Percentiles rank a stretch among this genome's conserved stretches.
These are phyloP conservation scores for Tauraco erythrolophus DNA, from an alignment of 2,113 vertebrate genomes.

Conservation along the genomic window DNA sequence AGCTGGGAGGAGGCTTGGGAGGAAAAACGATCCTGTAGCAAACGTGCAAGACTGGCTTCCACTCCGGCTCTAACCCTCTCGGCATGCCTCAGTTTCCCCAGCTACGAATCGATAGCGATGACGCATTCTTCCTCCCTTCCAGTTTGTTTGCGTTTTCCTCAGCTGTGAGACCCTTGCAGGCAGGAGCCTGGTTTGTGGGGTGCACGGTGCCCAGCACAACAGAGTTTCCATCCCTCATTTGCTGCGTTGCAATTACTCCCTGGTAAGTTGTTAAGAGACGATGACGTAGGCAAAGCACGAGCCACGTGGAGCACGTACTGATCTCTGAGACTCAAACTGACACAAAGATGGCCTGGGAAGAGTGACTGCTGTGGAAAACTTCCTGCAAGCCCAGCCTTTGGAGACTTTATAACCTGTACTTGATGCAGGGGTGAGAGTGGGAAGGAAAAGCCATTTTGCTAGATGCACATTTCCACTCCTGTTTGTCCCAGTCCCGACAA, in stretches of 20 bases:
- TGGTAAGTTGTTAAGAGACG: too few species aligned
- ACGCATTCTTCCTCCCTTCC: not conserved
- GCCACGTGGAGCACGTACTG: accelerated
- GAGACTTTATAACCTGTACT: not conserved
- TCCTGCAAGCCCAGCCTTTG: not conserved
- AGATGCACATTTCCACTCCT: not conserved
- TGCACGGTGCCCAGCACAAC: not conserved
- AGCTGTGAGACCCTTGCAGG: not conserved
- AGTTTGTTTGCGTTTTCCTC: not conserved
- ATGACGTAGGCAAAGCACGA: accelerated
- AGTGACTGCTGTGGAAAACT: not conserved
- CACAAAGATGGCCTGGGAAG: accelerated
- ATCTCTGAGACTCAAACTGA: not conserved
- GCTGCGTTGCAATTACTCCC: not conserved
- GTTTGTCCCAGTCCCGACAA: not conserved
- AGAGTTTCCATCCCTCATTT: accelerated
- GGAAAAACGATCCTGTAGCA: not conserved
- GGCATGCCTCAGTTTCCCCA: not conserved
- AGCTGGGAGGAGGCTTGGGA: not conserved
- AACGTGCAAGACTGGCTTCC: not conserved
- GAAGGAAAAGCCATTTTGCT: not conserved
- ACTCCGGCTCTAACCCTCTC: not conserved
- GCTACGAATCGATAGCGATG: not conserved
- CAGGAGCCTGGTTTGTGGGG: not conserved
- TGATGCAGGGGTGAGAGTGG: accelerated